Evolutionary conservation across 2,888 invertebrate genomes (phyloP), one percentile per base, ranked within the genome.

Genomic region (Yponomeuta malinellus): DNA sequence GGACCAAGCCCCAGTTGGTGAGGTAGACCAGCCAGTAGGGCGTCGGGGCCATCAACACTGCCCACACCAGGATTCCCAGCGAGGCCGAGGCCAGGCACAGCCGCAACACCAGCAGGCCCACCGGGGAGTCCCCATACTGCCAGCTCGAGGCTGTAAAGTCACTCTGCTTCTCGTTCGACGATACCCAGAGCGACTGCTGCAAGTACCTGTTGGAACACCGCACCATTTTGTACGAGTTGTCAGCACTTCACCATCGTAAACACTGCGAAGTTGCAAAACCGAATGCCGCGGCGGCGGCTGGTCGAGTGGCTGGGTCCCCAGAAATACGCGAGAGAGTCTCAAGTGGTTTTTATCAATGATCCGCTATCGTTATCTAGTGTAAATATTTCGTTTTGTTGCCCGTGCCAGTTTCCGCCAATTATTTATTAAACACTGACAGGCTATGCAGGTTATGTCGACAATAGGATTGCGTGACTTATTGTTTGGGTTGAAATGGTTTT

Each of bases 101-200:
- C 70, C 92, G 79, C 67, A 87, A 71, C 72, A 85, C 74, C 78
- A 91, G 76, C 81, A 91, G 74, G 1, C 89, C 88, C 37, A 87
- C 72, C 10, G 88, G 78, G 0, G 89, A 86, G 23, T 90, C 90
- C 65, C 90, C 89, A 23, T 81, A 82, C 78, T 91, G 90, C 89
- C 90, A 91, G 86, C 90, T 85, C 75, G 88, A 87, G 68, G 86
- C 78, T 74, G 86, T 86, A 75, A 91, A 92, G 75, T 92, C 89
- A 75, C 87, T 89, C 65, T 84, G 70, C 75, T 77, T 84, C 37
- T 87, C 70, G 10, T 70, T 63, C 10, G 82, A 79, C 8, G 85
- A 79, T 74, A 92, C 89, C 91, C 90, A 90, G 71, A 89, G 77
- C 72, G 89, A 83, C 29, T 86, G 72, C 67, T 83, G 75, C 6